phyloP scores from a whole-genome alignment of 2,888 invertebrate species.

The Cheilosia variabilis region DNA sequence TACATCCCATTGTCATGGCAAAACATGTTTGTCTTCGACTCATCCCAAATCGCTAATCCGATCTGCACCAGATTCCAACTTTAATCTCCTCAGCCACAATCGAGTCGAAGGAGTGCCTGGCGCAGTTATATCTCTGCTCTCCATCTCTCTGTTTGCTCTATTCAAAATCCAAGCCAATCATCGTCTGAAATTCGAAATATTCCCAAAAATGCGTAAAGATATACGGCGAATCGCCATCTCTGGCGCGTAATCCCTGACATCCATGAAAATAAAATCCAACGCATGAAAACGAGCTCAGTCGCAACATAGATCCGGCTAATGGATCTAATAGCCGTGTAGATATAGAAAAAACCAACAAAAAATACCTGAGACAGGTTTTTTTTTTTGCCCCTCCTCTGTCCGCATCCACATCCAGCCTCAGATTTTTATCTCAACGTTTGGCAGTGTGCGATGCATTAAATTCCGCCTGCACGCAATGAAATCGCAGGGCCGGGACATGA shows the following conservation, averaged over 20 bases:
- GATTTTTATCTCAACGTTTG: slow-evolving; percentile 48
- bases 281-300: slow-evolving; percentile 4
- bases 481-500: slow-evolving; percentile 49
- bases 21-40: no score
- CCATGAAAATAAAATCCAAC: neutral
- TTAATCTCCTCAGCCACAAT: neutral
- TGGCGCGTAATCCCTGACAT: neutral
- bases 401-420: slow-evolving; percentile 5
- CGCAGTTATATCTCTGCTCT: neutral
- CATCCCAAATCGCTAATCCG: no score
- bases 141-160: neutral
- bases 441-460: slow-evolving; percentile 50
- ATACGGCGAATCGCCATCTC: slow-evolving; percentile 42
- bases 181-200: neutral
- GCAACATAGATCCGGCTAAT: slow-evolving; percentile 29
- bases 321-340: slow-evolving; percentile 46
- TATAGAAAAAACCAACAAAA: no score
- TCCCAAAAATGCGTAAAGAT: slow-evolving; percentile 27
- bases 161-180: neutral
- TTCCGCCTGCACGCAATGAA: slow-evolving; percentile 41
- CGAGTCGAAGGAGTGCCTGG: no score
- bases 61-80: neutral
- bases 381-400: slow-evolving; percentile 2
- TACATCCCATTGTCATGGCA: no score
- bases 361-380: slow-evolving; percentile 51